These are phyloP conservation scores for Rhimphoctona megacephalus DNA, from an alignment of 2,888 invertebrate species.

Conservation along the genomic window DNA sequence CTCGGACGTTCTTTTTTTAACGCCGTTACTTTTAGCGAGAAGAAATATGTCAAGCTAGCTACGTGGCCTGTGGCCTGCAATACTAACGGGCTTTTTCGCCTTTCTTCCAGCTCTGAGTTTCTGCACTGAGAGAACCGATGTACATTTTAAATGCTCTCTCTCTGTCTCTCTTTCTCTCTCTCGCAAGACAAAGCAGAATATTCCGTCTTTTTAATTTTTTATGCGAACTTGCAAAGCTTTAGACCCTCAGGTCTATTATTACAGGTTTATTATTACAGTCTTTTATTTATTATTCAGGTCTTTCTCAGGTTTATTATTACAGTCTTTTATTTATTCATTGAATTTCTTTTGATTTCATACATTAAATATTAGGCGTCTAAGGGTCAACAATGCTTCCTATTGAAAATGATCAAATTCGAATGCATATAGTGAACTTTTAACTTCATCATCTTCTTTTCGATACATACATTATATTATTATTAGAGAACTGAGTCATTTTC, in stretches of 20 bases:
- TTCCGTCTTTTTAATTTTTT: conserved; percentile 65
- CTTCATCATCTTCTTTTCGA: not conserved
- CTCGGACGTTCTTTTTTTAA: not conserved
- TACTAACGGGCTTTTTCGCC: not conserved
- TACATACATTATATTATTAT: not conserved
- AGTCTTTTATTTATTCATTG: not conserved
- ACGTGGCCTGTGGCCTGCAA: not conserved
- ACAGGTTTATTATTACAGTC: not conserved
- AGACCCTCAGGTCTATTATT: not conserved
- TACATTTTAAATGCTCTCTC: conserved; percentile 63
- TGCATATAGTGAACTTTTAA: not conserved
- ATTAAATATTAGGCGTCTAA: too few relatives aligned
- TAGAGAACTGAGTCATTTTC: not conserved
- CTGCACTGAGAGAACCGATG: not conserved
- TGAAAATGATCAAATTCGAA: not conserved
- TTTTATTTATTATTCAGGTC: too few relatives aligned
- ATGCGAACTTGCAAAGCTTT: conserved; percentile 44
- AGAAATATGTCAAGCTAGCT: not conserved
- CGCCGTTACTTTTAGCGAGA: not conserved
- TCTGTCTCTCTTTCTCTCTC: conserved; percentile 23
- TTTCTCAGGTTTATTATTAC: too few relatives aligned
- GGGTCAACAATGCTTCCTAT: not conserved
- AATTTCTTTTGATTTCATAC: not conserved
- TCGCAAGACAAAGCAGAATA: conserved; percentile 66
- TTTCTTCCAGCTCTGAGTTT: not conserved